phyloP scores from a whole-genome alignment of 2,888 invertebrate genomes.

The Dastarcus helophoroides region DNA sequence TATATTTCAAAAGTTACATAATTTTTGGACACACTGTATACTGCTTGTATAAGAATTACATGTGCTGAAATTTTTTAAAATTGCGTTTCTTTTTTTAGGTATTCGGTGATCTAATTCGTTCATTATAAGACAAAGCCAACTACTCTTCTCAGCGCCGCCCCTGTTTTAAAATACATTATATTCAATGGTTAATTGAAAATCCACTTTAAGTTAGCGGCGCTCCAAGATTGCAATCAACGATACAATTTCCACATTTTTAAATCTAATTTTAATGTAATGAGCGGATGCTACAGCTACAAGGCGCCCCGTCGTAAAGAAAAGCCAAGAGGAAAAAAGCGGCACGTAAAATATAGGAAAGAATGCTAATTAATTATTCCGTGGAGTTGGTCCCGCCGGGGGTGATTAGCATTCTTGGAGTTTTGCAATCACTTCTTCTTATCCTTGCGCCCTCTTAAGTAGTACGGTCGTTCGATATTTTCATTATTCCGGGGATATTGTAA shows the following conservation, averaged over 20 bases:
- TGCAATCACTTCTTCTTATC: constrained; percentile 13
- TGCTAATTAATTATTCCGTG: constrained; percentile 49
- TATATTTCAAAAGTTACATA: no score
- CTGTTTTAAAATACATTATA: constrained; percentile 35
- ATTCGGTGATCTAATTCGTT: no score
- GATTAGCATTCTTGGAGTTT: constrained; percentile 41
- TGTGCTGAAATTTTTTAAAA: no score
- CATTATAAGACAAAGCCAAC: no score
- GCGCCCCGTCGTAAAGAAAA: constrained; percentile 12
- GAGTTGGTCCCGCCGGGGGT: constrained; percentile 42
- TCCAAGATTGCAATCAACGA: constrained; percentile 38
- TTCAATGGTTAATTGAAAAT: constrained; percentile 39
- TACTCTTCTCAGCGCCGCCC: constrained; percentile 16
- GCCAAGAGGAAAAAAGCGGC: constrained; percentile 29
- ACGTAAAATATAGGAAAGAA: constrained; percentile 42
- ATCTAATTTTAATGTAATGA: constrained; percentile 40
- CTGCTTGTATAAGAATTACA: no score
- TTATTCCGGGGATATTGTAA: no score
- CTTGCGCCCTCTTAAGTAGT: constrained; percentile 2
- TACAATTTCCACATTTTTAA: constrained; percentile 41
- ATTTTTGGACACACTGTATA: no score
- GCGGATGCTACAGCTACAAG: constrained; percentile 14
- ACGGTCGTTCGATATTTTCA: no score
- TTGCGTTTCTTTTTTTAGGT: no score
- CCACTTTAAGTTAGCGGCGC: constrained; percentile 35